Evolutionary conservation across 1,140 invertebrate genomes (phyloP), one percentile per base, ranked within the genome.

Genomic region (Dreissena rostriformis): DNA sequence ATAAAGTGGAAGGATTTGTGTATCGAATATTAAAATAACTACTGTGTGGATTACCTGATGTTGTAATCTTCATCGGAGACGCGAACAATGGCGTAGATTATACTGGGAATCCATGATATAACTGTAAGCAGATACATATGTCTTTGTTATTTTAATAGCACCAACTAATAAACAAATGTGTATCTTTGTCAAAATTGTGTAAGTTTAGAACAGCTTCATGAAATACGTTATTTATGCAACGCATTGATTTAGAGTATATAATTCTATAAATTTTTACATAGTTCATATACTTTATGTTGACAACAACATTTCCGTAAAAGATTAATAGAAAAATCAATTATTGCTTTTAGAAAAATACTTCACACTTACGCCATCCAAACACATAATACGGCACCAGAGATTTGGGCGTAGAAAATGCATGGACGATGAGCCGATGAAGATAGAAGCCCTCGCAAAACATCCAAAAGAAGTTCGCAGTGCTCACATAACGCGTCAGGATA

Each of bases 361-460:
- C 17, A 17, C 39, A 71, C 89, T 88, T 86, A 93, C 95, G 93
- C 95, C 95, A 95, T 49, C 95, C 95, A 65, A 95, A 90, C 7
- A 95, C 52, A 82, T 95, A 95, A 83, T 94, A 95, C 55, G 92
- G 78, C 0, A 91, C 72, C 7, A 95, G 92, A 14, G 91, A 92
- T 75, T 93, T 94, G 65, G 94, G 94, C 53, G 94, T 93, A 8
- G 94, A 92, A 88, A 95, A 95, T 0, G 95, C 94, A 10, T 93
- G 91, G 6, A 94, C 93, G 78, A 95, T 93, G 5, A 95, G 90
- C 68, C 94, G 90, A 87, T 95, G 94, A 0, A 95, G 92, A 84
- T 94, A 95, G 81, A 94, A 94, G 0, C 94, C 94, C 89, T 95
- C 95, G 82, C 94, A 94, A 72, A 95, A 94, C 94, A 95, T 95